Conservation (phyloP, 2,888 invertebrate genomes). For the Sphaerophoria rueppellii region DNA sequence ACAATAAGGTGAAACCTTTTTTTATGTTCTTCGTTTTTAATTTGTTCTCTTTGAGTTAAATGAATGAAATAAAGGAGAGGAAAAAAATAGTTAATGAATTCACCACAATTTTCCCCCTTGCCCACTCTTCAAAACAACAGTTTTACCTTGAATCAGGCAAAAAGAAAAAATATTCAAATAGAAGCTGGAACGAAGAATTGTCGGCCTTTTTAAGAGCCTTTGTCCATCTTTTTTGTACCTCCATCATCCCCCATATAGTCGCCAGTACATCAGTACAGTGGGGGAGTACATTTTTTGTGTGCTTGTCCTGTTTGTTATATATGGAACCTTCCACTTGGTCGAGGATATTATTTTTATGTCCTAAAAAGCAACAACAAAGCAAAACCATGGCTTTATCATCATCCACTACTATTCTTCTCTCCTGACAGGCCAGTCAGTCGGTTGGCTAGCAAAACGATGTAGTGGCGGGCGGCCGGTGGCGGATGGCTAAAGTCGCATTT, state of each 20-base stretch:
- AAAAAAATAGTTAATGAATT: constrained; percentile 69
- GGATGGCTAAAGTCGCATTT: constrained; percentile 66
- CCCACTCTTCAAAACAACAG: constrained; percentile 8
- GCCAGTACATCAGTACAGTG: constrained; percentile 3
- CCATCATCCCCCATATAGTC: constrained; percentile 20
- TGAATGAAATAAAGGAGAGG: constrained; percentile 3
- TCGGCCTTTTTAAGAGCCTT: constrained; percentile 52
- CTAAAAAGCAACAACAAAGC: constrained; percentile 47
- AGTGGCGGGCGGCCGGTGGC: neutral
- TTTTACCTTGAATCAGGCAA: constrained; percentile 28
- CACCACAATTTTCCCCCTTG: constrained; percentile 47
- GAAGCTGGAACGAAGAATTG: constrained; percentile 20
- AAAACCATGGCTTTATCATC: constrained; percentile 20
- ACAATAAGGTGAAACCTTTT: constrained; percentile 57
- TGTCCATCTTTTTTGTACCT: constrained; percentile 43
- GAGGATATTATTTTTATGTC: constrained; percentile 67
- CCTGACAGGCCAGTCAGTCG: neutral
- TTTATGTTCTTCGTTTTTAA: constrained; percentile 62
- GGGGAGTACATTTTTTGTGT: neutral
- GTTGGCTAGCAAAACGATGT: neutral
- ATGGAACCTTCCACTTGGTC: constrained; percentile 56
- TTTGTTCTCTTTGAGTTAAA: constrained; percentile 49
- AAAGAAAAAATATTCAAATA: constrained; percentile 20
- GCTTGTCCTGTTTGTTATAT: neutral
- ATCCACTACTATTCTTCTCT: neutral